phyloP scores from a whole-genome alignment of 1,140 invertebrate genomes.

The Colletes latitarsis region DNA sequence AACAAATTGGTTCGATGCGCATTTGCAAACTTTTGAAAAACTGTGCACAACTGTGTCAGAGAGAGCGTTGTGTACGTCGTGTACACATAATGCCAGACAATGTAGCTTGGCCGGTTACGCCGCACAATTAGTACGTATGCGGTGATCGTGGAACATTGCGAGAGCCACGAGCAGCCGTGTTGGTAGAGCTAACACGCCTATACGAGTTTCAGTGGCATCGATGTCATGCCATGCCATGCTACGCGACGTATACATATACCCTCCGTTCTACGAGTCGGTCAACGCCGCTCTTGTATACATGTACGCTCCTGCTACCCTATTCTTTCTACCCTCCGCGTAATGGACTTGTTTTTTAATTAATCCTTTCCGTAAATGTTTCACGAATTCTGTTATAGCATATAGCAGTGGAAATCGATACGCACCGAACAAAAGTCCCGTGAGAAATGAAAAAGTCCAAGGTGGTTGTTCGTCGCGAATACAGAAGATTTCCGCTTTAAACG shows the following conservation, averaged over 20 bases:
- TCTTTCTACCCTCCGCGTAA: not conserved
- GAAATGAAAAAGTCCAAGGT: too few species aligned
- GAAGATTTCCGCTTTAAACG: too few species aligned
- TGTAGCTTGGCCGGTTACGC: slow-evolving; percentile 64
- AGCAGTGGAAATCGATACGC: too few species aligned
- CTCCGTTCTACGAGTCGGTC: not conserved
- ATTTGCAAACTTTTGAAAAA: slow-evolving; percentile 7
- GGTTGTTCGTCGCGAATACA: too few species aligned
- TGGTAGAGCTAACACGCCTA: slow-evolving; percentile 56
- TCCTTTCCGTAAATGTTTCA: not conserved
- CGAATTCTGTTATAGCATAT: not conserved
- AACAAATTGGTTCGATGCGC: not conserved
- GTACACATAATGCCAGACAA: slow-evolving; percentile 64
- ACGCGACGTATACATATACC: slow-evolving; percentile 4
- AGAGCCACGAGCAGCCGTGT: slow-evolving; percentile 29
- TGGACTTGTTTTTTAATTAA: not conserved
- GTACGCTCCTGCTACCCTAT: slow-evolving; percentile 2
- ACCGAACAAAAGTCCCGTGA: too few species aligned
- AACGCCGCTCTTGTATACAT: not conserved
- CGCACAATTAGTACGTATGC: slow-evolving; percentile 70
- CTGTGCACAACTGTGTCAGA: slow-evolving; percentile 14
- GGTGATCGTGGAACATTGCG: slow-evolving; percentile 54
- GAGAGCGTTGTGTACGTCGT: slow-evolving; percentile 52
- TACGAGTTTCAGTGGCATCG: slow-evolving; percentile 63
- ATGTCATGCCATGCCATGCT: slow-evolving; percentile 53